These are phyloP conservation scores for Notamacropus eugenii DNA, from an alignment of 2,797 vertebrate genomes.

Conservation along the genomic window DNA sequence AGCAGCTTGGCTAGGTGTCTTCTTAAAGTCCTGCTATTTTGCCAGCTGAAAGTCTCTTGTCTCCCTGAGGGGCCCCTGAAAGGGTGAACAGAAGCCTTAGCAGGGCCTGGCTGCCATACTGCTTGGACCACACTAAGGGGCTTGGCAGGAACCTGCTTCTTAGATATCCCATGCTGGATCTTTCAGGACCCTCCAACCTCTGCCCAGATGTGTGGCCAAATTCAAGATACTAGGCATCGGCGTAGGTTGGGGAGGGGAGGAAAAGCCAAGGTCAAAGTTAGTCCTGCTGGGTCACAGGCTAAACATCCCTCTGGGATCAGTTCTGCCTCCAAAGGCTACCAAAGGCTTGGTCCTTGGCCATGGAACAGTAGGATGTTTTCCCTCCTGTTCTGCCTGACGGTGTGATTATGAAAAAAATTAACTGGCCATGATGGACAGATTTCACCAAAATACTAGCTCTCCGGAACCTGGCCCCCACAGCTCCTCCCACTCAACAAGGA, in stretches of 20 bases:
- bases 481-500: not conserved
- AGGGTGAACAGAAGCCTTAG: not conserved
- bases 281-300: not conserved
- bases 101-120: not conserved
- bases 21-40: not conserved
- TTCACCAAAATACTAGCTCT: not conserved
- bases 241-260: not conserved
- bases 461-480: not conserved
- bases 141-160: not conserved
- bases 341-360: not conserved
- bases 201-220: not conserved
- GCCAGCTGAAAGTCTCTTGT: not conserved
- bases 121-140: not conserved
- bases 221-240: not conserved
- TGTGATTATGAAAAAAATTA: not conserved
- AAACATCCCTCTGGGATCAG: not conserved
- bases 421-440: not conserved
- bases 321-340: not conserved
- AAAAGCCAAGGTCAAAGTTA: not conserved
- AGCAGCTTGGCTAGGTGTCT: not conserved
- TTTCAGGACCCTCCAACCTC: not conserved
- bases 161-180: not conserved
- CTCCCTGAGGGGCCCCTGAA: not conserved
- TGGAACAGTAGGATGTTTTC: not conserved
- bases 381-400: not conserved